Evolutionary conservation across 2,113 vertebrate genomes (phyloP).

Genomic region (Carassius gibelio): DNA sequence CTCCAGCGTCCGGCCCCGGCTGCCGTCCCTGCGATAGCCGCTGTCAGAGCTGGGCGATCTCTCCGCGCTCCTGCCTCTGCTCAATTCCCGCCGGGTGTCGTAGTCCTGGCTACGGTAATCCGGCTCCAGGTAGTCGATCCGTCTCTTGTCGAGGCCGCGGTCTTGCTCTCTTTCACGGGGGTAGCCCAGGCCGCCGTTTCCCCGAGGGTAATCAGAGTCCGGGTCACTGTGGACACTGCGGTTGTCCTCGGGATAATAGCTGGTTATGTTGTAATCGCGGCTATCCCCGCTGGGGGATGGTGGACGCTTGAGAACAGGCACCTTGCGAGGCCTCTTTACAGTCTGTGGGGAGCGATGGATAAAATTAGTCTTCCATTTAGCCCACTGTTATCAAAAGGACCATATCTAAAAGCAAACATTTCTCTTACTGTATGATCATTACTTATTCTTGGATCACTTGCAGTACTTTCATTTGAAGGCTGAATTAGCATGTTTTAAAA

Average conservation of each 20-base stretch:
- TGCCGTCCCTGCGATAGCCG: conserved; percentile 70
- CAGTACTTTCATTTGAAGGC: background rate
- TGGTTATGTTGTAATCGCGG: conserved; percentile 76
- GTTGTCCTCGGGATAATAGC: conserved; percentile 83
- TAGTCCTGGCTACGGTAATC: conserved; percentile 69
- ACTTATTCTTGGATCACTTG: background rate
- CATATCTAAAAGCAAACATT: background rate
- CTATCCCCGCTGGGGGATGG: conserved; percentile 77
- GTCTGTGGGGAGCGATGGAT: conserved; percentile 69
- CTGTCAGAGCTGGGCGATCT: conserved; percentile 76
- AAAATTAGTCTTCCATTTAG: background rate
- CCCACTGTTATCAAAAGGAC: background rate
- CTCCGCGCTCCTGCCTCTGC: conserved; percentile 74
- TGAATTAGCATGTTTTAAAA: background rate
- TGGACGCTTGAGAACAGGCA: conserved; percentile 75
- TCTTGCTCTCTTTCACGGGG: conserved; percentile 84
- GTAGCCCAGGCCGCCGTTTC: conserved; percentile 75
- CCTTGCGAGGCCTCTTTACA: conserved; percentile 88
- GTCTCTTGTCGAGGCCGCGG: conserved; percentile 60
- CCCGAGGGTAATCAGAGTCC: conserved; percentile 80
- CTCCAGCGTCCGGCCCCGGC: conserved; percentile 75
- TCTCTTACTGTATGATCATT: background rate
- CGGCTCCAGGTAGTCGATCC: conserved; percentile 70
- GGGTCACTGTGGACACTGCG: conserved; percentile 77
- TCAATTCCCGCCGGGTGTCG: conserved; percentile 67